Percentiles rank a stretch among this genome's conserved stretches.
phyloP scores from a whole-genome alignment of 53 echinoderm and acorn worm genomes.

The Arbacia lixula region DNA sequence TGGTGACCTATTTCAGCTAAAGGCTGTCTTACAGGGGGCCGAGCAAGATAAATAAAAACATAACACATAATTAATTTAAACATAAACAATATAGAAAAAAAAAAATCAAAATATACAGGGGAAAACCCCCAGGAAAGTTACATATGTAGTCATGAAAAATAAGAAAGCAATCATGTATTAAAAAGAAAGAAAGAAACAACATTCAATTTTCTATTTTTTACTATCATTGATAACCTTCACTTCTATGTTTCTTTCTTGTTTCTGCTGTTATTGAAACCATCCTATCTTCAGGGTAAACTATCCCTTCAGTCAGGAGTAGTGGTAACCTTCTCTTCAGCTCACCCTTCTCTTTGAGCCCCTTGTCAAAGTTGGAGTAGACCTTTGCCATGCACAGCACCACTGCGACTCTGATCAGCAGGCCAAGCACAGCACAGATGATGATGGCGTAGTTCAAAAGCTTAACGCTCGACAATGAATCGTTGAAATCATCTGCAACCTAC shows the following conservation, averaged over 20 bases:
- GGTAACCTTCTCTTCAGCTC: background rate
- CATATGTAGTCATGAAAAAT: too few relatives aligned
- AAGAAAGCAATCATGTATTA: too few relatives aligned
- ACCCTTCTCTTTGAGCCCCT: slow-evolving; percentile 91
- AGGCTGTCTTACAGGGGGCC: too few relatives aligned
- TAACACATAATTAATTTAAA: too few relatives aligned
- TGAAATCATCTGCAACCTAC: slow-evolving; percentile 24
- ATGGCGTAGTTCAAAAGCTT: slow-evolving; percentile 45
- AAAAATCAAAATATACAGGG: too few relatives aligned
- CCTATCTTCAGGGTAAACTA: background rate
- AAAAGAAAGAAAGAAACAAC: background rate
- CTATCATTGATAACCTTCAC: background rate
- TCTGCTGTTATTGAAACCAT: too few relatives aligned
- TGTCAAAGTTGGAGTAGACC: slow-evolving; percentile 82
- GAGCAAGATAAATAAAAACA: too few relatives aligned
- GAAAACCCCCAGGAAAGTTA: too few relatives aligned
- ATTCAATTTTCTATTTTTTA: background rate
- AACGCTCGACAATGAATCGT: background rate
- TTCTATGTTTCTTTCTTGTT: background rate
- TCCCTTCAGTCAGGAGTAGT: background rate
- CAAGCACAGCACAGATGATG: slow-evolving; percentile 61
- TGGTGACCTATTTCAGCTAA: too few relatives aligned
- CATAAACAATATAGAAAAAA: too few relatives aligned
- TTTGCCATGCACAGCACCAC: slow-evolving; percentile 45
- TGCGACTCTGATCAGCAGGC: slow-evolving; percentile 59